Conservation (phyloP, 1,140 invertebrate genomes). For the Piezodorus guildinii region DNA sequence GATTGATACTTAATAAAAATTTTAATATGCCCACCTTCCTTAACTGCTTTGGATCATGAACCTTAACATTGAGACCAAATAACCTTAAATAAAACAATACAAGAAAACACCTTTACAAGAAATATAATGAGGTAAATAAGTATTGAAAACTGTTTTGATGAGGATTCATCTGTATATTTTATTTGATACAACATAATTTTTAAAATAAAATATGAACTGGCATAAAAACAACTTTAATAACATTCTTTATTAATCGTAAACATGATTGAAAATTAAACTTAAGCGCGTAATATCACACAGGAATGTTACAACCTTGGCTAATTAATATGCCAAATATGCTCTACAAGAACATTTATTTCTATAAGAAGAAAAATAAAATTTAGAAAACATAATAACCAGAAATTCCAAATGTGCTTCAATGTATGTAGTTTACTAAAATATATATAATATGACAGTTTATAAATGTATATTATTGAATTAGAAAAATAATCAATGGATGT, state of each 20-base stretch:
- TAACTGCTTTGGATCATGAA: too few species aligned
- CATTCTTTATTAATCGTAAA: conserved; percentile 7
- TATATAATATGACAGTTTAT: background rate
- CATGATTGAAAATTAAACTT: conserved; percentile 11
- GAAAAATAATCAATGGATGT: conserved; percentile 4
- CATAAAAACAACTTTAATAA: conserved; percentile 14
- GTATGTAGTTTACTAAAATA: background rate
- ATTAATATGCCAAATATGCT: background rate
- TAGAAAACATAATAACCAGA: background rate
- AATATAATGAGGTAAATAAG: too few species aligned
- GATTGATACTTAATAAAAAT: too few species aligned
- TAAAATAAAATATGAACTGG: conserved; percentile 13
- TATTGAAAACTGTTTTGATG: too few species aligned
- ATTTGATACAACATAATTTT: conserved; percentile 12
- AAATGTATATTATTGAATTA: background rate
- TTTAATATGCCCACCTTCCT: too few species aligned
- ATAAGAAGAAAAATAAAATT: background rate
- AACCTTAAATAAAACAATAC: too few species aligned
- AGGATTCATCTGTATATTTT: conserved; percentile 6
- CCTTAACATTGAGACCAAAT: too few species aligned
- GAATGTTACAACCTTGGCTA: background rate
- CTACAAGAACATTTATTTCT: background rate
- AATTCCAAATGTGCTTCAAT: background rate
- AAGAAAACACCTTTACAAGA: too few species aligned
- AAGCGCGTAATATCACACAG: conserved; percentile 12